These are phyloP conservation scores for Acrossocheilus fasciatus DNA, from an alignment of 2,797 vertebrate genomes.

Conservation along the genomic window DNA sequence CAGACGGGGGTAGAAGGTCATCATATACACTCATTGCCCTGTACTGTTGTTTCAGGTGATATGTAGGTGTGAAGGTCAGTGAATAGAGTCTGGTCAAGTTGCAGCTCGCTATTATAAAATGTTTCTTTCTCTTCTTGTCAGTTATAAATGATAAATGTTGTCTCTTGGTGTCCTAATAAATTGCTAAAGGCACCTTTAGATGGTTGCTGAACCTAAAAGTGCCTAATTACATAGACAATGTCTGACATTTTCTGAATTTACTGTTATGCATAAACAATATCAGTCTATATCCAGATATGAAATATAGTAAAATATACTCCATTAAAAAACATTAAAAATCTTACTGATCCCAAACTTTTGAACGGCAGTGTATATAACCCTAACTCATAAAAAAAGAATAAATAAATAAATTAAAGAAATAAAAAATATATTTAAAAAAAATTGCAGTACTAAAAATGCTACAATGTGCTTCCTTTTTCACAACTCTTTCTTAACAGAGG, in stretches of 20 bases:
- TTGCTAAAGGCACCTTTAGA: not conserved
- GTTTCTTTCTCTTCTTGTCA: not conserved
- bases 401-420: too few species aligned
- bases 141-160: not conserved
- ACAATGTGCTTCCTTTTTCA: too few species aligned
- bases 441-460: too few species aligned
- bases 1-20: slow-evolving; percentile 22
- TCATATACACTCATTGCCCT: slow-evolving; percentile 8
- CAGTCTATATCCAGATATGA: not conserved
- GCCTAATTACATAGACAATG: not conserved
- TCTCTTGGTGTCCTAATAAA: not conserved
- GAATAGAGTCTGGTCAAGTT: not conserved
- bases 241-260: not conserved
- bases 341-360: too few species aligned
- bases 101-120: slow-evolving; percentile 1
- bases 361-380: too few species aligned
- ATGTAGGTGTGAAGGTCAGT: slow-evolving; percentile 11
- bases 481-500: too few species aligned
- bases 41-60: slow-evolving; percentile 7
- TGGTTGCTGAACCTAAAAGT: not conserved
- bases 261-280: not conserved
- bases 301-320: not conserved
- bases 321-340: too few species aligned
- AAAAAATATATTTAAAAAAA: too few species aligned
- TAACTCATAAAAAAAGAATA: too few species aligned